Conservation (phyloP, 2,113 vertebrate genomes). For the Amphilophus citrinellus region DNA sequence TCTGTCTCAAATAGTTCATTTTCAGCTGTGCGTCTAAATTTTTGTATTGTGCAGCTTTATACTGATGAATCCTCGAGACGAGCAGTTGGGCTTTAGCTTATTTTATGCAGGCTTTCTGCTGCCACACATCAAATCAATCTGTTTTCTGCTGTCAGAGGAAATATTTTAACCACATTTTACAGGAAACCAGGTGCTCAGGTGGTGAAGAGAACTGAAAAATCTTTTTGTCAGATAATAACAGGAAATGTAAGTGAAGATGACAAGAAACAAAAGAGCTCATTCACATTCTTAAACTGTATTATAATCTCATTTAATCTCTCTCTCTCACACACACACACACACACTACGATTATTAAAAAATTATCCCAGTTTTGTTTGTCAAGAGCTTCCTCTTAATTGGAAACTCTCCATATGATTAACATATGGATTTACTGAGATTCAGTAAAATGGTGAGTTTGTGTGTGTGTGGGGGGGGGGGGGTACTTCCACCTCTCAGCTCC, state of each 20-base stretch:
- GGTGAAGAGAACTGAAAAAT: not conserved
- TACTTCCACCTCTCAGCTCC: not conserved
- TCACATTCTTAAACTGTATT: not conserved
- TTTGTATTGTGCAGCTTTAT: not conserved
- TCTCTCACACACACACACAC: not conserved
- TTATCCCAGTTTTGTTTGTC: not conserved
- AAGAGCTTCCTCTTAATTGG: not conserved
- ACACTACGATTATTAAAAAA: not conserved
- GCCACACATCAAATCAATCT: not conserved
- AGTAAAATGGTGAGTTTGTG: not conserved
- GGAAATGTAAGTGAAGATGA: constrained; percentile 2
- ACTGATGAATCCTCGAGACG: not conserved
- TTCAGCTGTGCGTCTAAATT: too few relatives aligned
- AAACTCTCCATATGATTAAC: not conserved
- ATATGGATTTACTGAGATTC: not conserved
- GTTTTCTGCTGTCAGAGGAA: constrained; percentile 7
- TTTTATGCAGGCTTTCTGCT: not conserved
- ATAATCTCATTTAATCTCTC: constrained; percentile 5
- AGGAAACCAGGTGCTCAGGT: constrained; percentile 3
- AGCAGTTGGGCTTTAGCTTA: not conserved
- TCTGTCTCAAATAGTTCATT: not conserved
- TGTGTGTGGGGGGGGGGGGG: not conserved
- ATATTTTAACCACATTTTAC: not conserved
- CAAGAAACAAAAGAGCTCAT: not conserved
- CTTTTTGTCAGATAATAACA: not conserved